phyloP scores from a whole-genome alignment of 2,888 invertebrate species.

The Drosophila paramelanica region DNA sequence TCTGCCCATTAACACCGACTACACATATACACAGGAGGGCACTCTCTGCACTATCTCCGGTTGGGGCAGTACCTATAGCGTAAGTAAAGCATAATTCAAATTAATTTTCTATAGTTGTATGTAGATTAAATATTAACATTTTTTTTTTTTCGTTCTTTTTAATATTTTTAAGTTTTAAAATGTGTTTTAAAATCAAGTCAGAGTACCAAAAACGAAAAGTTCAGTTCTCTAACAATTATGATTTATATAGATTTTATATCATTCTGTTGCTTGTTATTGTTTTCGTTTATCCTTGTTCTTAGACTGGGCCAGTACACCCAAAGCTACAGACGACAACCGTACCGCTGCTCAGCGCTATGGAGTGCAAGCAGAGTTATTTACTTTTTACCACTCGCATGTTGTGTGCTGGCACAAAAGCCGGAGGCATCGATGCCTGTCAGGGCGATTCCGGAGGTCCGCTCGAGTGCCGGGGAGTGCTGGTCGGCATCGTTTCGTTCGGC shows the following conservation, averaged over 20 bases:
- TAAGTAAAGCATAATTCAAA: constrained; percentile 9
- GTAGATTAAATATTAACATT: no score
- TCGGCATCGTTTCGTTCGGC: constrained; percentile 81
- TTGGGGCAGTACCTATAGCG: constrained; percentile 65
- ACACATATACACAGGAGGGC: neutral
- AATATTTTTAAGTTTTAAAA: no score
- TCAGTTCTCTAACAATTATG: no score
- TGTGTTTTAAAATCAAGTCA: no score
- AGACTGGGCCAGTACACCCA: no score
- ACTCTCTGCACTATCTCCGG: constrained; percentile 72
- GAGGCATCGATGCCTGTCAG: constrained; percentile 79
- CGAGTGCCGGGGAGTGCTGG: constrained; percentile 58
- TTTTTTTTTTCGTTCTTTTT: no score
- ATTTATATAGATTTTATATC: no score
- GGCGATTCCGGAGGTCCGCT: constrained; percentile 83
- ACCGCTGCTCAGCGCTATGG: constrained; percentile 46
- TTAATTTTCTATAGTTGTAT: no score
- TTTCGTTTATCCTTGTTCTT: no score
- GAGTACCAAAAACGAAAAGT: no score
- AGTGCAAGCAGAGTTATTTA: constrained; percentile 61
- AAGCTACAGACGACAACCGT: constrained; percentile 51
- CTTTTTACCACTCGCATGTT: constrained; percentile 45
- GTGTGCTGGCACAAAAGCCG: constrained; percentile 73
- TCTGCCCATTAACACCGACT: constrained; percentile 46
- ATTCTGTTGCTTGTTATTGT: no score